Evolutionary conservation across 53 echinoderm and acorn worm genomes (phyloP), one percentile per base, ranked within the genome.

Genomic region (Actinopyga echinites): DNA sequence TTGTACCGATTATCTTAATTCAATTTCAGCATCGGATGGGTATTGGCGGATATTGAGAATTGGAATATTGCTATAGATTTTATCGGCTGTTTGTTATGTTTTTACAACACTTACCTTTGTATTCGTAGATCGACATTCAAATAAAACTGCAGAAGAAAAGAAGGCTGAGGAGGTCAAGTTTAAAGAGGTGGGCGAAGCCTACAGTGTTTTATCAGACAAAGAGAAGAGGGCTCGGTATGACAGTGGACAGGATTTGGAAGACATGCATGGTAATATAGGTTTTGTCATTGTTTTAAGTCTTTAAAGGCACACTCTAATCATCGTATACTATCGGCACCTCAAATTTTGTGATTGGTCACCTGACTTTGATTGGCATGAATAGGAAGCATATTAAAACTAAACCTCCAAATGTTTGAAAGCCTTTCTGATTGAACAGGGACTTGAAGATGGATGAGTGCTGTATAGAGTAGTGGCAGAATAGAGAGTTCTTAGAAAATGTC

Each of bases 121-220:
- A 26, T 54, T 56, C 11, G 6, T 81, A 97, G 99, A 97, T 90
- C 99, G 99, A n/a, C 99, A 97, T 86, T 83, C 99, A 23, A 94
- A 63, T 69, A 93, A 94, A 87, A 56, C 90, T 10, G 66, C 85
- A 22, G 92, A 97, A 55, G 99, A 92, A 30, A 88, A 90, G 45
- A 97, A 97, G 42, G 89, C 81, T 34, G 99, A 97, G 65, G 99
- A 97, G 56, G n/a, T 90, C 22, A 97, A 97, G 79, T 97, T 97
- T 89, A 97, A 97, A 83, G 99, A 97, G 75, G 99, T 97, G 0
- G 90, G 94, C 23, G 99, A 97, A 79, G 99, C 99, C 0, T 97
- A 94, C 80, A 90, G 82, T 62, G 80, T 97, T 3, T 87, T 97
- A 32, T 97, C 99, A 1, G 99, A 97, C 49, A 31, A 87, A 11